Conservation (phyloP, 2,113 vertebrate genomes). For the Entelurus aequoreus region DNA sequence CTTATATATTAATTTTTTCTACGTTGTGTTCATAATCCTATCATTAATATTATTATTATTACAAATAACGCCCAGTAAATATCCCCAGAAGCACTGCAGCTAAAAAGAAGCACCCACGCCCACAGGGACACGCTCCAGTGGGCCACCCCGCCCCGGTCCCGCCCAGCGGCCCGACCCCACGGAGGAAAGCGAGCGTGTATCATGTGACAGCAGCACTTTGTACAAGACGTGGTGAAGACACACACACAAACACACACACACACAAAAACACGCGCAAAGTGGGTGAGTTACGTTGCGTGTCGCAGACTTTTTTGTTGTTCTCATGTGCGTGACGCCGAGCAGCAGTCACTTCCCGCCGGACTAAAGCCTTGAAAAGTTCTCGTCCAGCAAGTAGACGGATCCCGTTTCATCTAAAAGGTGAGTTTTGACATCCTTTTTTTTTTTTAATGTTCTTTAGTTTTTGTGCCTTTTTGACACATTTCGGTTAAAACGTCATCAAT, state of each 20-base stretch:
- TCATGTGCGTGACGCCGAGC: background rate
- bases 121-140: conserved; percentile 4
- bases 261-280: conserved; percentile 1
- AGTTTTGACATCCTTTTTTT: background rate
- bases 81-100: background rate
- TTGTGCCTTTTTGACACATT: background rate
- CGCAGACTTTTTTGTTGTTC: background rate
- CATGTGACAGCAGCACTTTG: conserved; percentile 59
- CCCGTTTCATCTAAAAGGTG: background rate
- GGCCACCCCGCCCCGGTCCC: conserved; percentile 56
- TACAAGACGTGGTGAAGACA: background rate
- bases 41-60: too few species aligned
- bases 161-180: conserved; percentile 56
- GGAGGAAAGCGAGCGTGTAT: conserved; percentile 40
- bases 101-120: conserved; percentile 3
- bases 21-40: too few species aligned
- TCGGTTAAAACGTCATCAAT: background rate
- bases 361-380: background rate
- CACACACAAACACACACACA: background rate
- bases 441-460: background rate
- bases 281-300: background rate
- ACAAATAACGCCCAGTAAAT: background rate
- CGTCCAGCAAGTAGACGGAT: conserved; percentile 3
- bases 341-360: background rate
- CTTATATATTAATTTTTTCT: too few species aligned